These are phyloP conservation scores for Amniataba percoides DNA, from an alignment of 2,797 vertebrate species.

Conservation along the genomic window DNA sequence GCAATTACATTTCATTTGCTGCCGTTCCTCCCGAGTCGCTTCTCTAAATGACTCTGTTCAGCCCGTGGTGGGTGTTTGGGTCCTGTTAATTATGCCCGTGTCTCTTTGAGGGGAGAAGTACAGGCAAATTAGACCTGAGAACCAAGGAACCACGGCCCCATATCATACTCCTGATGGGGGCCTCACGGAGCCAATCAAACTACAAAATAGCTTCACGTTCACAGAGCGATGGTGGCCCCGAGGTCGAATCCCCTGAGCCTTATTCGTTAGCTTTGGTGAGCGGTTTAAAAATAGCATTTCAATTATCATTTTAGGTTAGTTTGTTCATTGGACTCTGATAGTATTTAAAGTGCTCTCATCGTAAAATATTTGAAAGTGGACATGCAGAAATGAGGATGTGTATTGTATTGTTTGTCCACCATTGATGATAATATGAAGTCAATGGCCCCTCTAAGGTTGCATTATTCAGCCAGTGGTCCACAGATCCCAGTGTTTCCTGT, in stretches of 20 bases:
- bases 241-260: conserved; percentile 33
- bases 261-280: conserved; percentile 28
- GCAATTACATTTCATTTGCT: conserved; percentile 86
- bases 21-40: conserved; percentile 78
- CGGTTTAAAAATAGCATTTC: conserved; percentile 26
- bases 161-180: conserved; percentile 72
- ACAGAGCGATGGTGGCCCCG: conserved; percentile 45
- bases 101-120: conserved; percentile 70
- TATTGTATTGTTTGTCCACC: background rate
- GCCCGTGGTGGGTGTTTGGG: conserved; percentile 75
- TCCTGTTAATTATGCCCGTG: conserved; percentile 79
- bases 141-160: conserved; percentile 53
- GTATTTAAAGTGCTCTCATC: background rate
- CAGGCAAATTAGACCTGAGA: conserved; percentile 75
- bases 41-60: conserved; percentile 79
- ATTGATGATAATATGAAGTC: background rate
- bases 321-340: background rate
- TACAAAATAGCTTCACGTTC: conserved; percentile 50
- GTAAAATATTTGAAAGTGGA: conserved; percentile 12
- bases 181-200: conserved; percentile 67
- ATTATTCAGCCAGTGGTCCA: conserved; percentile 12
- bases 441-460: background rate
- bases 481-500: conserved; percentile 18
- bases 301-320: conserved; percentile 25
- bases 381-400: background rate